Evolutionary conservation across 2,113 vertebrate species (phyloP).

Genomic region (Arvicanthis niloticus): DNA sequence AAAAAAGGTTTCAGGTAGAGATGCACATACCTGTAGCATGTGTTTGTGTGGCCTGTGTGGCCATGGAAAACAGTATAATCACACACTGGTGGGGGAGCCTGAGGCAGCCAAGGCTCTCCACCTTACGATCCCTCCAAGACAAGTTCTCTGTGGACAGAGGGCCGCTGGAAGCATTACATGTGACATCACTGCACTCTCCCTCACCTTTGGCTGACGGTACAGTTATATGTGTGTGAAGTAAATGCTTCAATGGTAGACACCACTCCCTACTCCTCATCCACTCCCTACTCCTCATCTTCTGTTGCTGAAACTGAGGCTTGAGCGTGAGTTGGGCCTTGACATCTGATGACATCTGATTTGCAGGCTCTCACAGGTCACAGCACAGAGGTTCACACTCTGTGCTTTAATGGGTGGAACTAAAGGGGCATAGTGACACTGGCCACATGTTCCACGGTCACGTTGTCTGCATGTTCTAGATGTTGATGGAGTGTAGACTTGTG

Average conservation of each 20-base stretch:
- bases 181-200: neutral
- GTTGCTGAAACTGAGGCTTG: neutral
- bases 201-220: neutral
- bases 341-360: neutral
- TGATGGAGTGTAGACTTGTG: neutral
- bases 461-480: neutral
- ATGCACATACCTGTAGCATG: too few relatives aligned
- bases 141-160: neutral
- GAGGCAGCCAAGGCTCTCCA: neutral
- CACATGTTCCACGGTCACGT: too few relatives aligned
- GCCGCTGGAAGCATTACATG: neutral
- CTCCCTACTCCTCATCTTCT: too few relatives aligned
- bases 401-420: neutral
- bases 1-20: neutral
- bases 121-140: neutral
- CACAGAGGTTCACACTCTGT: neutral
- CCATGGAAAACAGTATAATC: neutral
- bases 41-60: neutral
- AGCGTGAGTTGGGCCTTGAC: neutral
- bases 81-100: neutral
- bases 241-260: neutral
- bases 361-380: neutral
- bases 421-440: neutral
- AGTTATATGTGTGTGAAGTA: neutral
- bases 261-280: neutral